A percentile compares a stretch with the other conserved stretches of the same genome.
Conservation (phyloP, 2,888 invertebrate genomes). For the Epinotia nisella region DNA sequence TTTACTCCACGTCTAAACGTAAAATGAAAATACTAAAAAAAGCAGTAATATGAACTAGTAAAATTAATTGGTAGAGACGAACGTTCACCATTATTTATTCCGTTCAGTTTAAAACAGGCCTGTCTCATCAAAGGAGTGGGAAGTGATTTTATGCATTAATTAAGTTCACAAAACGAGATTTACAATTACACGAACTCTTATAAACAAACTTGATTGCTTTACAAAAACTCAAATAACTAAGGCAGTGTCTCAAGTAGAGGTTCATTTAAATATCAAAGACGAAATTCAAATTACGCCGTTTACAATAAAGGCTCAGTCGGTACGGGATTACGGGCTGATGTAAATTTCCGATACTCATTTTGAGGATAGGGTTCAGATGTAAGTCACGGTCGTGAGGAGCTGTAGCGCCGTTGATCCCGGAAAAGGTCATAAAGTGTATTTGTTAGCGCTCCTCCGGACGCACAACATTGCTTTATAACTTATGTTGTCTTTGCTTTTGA, state of each 20-base stretch:
- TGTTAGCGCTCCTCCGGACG: slow-evolving; percentile 26
- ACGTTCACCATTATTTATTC: slow-evolving; percentile 62
- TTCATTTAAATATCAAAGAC: slow-evolving; percentile 85
- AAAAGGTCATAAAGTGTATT: slow-evolving; percentile 44
- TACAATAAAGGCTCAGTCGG: slow-evolving; percentile 83
- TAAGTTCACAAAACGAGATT: slow-evolving; percentile 81
- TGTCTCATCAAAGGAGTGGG: slow-evolving; percentile 66
- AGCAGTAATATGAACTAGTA: slow-evolving; percentile 46
- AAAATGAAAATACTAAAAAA: slow-evolving; percentile 34
- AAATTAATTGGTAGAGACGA: slow-evolving; percentile 56
- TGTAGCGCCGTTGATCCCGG: slow-evolving; percentile 44
- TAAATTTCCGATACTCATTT: slow-evolving; percentile 85
- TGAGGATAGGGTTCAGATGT: slow-evolving; percentile 79
- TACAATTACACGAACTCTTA: slow-evolving; percentile 81
- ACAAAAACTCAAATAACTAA: slow-evolving; percentile 85
- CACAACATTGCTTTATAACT: slow-evolving; percentile 28
- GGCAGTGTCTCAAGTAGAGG: slow-evolving; percentile 84
- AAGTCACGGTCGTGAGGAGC: slow-evolving; percentile 64
- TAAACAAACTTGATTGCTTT: slow-evolving; percentile 85
- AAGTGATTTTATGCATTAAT: slow-evolving; percentile 81
- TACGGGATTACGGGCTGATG: slow-evolving; percentile 82
- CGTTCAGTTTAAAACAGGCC: slow-evolving; percentile 62
- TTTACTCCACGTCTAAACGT: slow-evolving; percentile 9
- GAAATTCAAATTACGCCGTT: slow-evolving; percentile 84
- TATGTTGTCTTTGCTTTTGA: slow-evolving; percentile 7